These are phyloP conservation scores for Recurvirostra avosetta DNA, from an alignment of 2,113 vertebrate genomes.

Conservation along the genomic window DNA sequence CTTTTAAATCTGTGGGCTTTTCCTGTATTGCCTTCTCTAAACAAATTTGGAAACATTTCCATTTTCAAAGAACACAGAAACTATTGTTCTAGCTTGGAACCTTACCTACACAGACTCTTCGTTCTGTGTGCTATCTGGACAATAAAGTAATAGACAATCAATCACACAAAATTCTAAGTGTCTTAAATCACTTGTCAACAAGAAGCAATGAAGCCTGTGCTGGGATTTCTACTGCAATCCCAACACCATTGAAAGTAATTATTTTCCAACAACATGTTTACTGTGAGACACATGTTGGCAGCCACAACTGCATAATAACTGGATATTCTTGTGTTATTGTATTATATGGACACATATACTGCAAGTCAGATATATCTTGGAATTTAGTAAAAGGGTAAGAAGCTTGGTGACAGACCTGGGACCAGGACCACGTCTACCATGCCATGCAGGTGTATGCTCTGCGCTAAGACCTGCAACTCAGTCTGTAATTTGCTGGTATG, in stretches of 20 bases:
- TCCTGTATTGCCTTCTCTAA: not conserved
- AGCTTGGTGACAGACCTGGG: not conserved
- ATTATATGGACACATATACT: not conserved
- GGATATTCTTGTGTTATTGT: not conserved
- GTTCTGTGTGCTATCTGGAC: not conserved
- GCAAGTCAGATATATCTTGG: not conserved
- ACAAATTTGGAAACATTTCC: not conserved
- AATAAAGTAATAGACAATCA: not conserved
- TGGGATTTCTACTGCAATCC: not conserved
- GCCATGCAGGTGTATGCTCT: not conserved
- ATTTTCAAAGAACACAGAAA: not conserved
- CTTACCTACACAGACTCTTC: not conserved
- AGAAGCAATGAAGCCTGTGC: not conserved
- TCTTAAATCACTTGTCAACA: not conserved
- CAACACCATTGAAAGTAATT: not conserved
- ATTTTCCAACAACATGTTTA: not conserved
- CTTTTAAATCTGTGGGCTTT: not conserved
- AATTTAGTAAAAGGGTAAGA: not conserved
- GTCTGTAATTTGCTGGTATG: not conserved
- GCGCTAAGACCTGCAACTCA: not conserved
- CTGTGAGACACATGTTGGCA: not conserved
- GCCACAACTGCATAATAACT: not conserved
- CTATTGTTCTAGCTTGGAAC: not conserved
- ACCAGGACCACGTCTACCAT: not conserved
- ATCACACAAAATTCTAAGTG: fast-evolving